Evolutionary conservation across 2,797 vertebrate genomes (phyloP).

Genomic region (Syngnathus acus): DNA sequence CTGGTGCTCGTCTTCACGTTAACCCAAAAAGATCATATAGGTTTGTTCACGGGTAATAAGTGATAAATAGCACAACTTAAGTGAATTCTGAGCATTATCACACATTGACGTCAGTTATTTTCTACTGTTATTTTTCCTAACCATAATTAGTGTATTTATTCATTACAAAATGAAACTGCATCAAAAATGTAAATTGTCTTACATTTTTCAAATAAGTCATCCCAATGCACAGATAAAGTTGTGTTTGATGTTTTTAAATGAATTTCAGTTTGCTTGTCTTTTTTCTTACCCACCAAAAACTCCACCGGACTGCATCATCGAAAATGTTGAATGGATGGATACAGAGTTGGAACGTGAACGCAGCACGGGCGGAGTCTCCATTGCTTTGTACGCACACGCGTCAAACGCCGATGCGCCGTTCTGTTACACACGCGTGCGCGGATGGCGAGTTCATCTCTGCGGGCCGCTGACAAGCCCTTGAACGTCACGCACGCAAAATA

Average conservation of each 20-base stretch:
- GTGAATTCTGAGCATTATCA: no score
- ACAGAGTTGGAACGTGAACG: not conserved
- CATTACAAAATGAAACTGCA: not conserved
- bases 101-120: no score
- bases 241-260: not conserved
- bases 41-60: no score
- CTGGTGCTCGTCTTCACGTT: no score
- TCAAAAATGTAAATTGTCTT: not conserved
- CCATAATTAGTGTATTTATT: not conserved
- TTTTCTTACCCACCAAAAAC: slow-evolving; percentile 5
- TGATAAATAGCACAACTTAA: no score
- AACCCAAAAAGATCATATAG: no score
- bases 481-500: not conserved
- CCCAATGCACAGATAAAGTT: not conserved
- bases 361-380: not conserved
- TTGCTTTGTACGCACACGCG: not conserved
- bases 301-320: not conserved
- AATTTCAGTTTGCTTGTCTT: not conserved
- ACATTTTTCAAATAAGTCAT: not conserved
- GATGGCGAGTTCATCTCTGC: not conserved
- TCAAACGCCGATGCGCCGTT: not conserved
- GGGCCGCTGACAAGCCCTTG: not conserved
- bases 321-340: not conserved
- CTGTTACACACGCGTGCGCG: not conserved
- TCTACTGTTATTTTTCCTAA: not conserved